phyloP scores from a whole-genome alignment of 1,140 invertebrate genomes.

The Brachionus rubens region DNA sequence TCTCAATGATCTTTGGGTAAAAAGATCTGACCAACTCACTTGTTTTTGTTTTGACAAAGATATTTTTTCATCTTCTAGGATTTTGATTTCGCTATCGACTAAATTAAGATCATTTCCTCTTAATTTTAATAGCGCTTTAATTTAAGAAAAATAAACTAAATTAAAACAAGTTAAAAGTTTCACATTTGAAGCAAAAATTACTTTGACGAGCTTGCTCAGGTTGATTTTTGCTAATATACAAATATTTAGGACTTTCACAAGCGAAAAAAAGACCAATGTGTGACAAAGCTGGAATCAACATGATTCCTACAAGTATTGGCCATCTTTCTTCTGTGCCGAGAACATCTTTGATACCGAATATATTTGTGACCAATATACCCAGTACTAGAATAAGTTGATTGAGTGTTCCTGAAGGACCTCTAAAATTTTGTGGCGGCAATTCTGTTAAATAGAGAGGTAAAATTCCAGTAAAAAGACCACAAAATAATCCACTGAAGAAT shows the following conservation, averaged over 20 bases:
- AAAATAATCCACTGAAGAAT: constrained; percentile 21
- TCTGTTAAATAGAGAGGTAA: constrained; percentile 81
- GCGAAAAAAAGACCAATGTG: constrained; percentile 75
- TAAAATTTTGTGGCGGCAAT: constrained; percentile 74
- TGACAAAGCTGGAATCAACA: constrained; percentile 81
- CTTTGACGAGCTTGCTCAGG: neutral
- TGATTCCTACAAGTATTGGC: constrained; percentile 71
- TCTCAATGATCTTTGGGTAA: neutral
- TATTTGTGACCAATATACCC: constrained; percentile 69
- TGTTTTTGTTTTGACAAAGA: neutral
- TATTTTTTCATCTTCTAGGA: neutral
- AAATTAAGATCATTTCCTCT: neutral
- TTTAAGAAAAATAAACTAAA: neutral
- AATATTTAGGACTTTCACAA: constrained; percentile 67
- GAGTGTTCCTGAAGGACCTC: constrained; percentile 77
- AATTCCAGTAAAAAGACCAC: constrained; percentile 64
- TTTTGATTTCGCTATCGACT: constrained; percentile 1
- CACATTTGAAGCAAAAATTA: neutral
- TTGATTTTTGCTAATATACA: constrained; percentile 15
- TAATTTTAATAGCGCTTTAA: neutral
- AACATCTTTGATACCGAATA: constrained; percentile 64
- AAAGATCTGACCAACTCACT: constrained; percentile 12
- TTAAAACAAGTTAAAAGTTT: neutral
- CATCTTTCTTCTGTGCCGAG: constrained; percentile 75
- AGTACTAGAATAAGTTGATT: constrained; percentile 83